Evolutionary conservation across 2,797 vertebrate species (phyloP).

Genomic region (Lacerta bilineata): DNA sequence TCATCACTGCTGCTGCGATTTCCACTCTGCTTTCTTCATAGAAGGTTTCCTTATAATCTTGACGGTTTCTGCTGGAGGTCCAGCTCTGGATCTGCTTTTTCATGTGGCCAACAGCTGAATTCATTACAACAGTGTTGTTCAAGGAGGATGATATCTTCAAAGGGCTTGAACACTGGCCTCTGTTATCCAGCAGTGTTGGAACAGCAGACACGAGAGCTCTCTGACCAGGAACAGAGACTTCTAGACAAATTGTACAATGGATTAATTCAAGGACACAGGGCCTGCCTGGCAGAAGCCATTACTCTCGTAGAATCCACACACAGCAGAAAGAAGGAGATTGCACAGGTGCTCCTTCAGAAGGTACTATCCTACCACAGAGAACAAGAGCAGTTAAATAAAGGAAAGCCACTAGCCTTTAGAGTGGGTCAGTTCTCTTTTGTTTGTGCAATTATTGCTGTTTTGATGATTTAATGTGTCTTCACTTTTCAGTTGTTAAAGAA

Average conservation of each 20-base stretch:
- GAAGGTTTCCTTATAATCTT: neutral
- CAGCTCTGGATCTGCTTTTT: slow-evolving; percentile 1
- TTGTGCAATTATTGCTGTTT: slow-evolving; percentile 58
- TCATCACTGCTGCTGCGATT: slow-evolving; percentile 54
- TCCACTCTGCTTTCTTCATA: slow-evolving; percentile 50
- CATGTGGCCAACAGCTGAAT: fast-evolving
- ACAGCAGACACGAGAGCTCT: slow-evolving; percentile 79
- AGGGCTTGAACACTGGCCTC: slow-evolving; percentile 66
- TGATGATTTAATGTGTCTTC: neutral
- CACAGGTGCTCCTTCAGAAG: slow-evolving; percentile 94
- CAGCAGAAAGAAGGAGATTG: slow-evolving; percentile 90
- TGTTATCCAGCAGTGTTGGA: slow-evolving; percentile 74
- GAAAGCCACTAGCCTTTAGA: slow-evolving; percentile 94
- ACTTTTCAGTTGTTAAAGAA: slow-evolving; percentile 1
- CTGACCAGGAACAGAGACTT: slow-evolving; percentile 85
- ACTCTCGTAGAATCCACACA: slow-evolving; percentile 95
- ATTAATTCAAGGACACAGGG: slow-evolving; percentile 88
- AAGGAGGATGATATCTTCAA: slow-evolving; percentile 46
- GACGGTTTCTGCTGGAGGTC: neutral
- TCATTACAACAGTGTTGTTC: fast-evolving
- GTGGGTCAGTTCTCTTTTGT: slow-evolving; percentile 88
- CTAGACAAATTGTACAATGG: slow-evolving; percentile 87
- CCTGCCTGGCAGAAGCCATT: slow-evolving; percentile 94
- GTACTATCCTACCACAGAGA: slow-evolving; percentile 88
- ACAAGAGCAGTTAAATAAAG: slow-evolving; percentile 86